These are phyloP conservation scores for Alaudala cheleensis DNA, from an alignment of 2,113 vertebrate genomes.

Conservation along the genomic window DNA sequence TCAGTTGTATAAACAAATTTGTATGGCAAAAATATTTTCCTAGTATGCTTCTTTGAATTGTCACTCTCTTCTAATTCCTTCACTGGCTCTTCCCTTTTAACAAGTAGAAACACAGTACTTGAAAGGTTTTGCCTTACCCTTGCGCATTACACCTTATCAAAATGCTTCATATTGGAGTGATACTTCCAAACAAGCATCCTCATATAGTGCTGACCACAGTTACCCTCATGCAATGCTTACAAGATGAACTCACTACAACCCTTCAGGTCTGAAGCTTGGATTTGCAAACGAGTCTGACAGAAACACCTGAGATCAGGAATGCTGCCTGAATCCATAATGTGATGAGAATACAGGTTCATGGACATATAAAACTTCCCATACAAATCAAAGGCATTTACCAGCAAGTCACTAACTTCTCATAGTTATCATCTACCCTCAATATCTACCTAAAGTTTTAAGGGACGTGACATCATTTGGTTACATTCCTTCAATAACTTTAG, in stretches of 20 bases:
- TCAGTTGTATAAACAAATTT: neutral
- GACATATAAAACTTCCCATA: neutral
- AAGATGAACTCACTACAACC: neutral
- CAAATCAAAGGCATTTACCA: neutral
- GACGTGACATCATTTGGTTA: neutral
- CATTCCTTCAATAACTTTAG: neutral
- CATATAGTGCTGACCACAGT: neutral
- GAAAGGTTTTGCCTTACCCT: neutral
- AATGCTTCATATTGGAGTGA: neutral
- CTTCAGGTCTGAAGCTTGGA: neutral
- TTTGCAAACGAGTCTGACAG: neutral
- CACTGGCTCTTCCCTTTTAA: neutral
- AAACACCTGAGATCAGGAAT: neutral
- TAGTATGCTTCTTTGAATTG: conserved; percentile 24
- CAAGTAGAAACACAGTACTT: neutral
- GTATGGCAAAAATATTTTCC: conserved; percentile 42
- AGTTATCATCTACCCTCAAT: neutral
- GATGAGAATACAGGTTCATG: neutral
- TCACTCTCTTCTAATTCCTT: neutral
- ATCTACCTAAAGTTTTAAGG: neutral
- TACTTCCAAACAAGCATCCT: neutral
- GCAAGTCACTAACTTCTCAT: neutral
- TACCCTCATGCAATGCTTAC: neutral
- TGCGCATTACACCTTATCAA: neutral
- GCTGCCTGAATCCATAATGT: neutral